Conservation (phyloP, 2,888 invertebrate species). For the Euplexia lucipara region DNA sequence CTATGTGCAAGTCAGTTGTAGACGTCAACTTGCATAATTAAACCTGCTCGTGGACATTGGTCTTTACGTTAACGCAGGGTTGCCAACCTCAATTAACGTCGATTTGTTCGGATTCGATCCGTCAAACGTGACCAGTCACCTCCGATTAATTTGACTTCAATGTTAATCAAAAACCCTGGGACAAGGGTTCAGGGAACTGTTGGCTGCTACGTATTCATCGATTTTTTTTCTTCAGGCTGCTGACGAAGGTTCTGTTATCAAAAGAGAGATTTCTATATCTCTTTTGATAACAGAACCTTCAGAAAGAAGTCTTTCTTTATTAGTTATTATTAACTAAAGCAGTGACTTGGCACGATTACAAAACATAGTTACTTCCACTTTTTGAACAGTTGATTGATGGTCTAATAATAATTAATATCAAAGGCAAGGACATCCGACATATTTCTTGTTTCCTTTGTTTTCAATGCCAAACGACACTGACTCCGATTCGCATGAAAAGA, state of each 20-base stretch:
- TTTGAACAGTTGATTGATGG: constrained; percentile 13
- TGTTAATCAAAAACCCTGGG: constrained; percentile 17
- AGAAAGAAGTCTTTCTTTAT: not conserved
- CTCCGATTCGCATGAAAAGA: constrained; percentile 49
- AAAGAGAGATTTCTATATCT: no score
- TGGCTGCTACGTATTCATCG: not conserved
- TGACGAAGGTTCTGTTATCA: no score
- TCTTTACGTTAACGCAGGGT: constrained; percentile 18
- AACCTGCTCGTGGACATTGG: constrained; percentile 18
- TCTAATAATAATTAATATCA: constrained; percentile 28
- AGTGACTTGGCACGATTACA: no score
- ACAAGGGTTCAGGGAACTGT: not conserved
- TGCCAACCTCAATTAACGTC: constrained; percentile 46
- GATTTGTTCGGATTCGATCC: constrained; percentile 43
- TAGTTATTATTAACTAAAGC: not conserved
- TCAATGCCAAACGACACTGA: constrained; percentile 50
- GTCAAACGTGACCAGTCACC: constrained; percentile 42
- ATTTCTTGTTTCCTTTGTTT: constrained; percentile 40
- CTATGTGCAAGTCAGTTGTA: not conserved
- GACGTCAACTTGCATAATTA: constrained; percentile 17
- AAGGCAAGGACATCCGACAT: constrained; percentile 39
- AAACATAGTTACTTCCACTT: not conserved
- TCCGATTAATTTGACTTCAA: constrained; percentile 27
- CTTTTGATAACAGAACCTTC: no score
- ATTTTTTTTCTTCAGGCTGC: no score